phyloP scores from a whole-genome alignment of 2,797 vertebrate species.

The Danio jaintianensis region DNA sequence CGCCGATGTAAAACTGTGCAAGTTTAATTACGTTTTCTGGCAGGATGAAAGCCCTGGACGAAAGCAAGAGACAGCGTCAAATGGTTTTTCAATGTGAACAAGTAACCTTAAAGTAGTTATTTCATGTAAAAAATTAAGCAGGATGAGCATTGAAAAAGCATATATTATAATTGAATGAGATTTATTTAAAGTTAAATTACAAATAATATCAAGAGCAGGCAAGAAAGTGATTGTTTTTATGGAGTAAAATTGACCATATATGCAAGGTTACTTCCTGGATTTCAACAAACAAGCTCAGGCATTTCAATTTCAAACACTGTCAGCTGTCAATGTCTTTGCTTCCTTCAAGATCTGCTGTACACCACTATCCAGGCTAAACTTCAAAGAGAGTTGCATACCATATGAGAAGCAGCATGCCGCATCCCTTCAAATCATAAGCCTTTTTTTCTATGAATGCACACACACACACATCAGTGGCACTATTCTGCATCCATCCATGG shows the following conservation, averaged over 20 bases:
- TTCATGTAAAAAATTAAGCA: neutral
- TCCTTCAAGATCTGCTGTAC: no score
- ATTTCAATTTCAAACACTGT: no score
- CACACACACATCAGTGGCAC: no score
- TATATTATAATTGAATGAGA: neutral
- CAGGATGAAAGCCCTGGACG: neutral
- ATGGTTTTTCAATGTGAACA: conserved; percentile 8
- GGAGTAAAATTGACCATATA: neutral
- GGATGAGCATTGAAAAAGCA: neutral
- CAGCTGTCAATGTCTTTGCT: no score
- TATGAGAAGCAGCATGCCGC: no score
- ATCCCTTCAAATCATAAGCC: no score
- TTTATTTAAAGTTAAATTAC: neutral
- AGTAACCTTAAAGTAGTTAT: neutral
- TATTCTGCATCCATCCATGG: no score
- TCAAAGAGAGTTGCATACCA: no score
- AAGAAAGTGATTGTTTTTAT: neutral
- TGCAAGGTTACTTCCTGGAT: no score
- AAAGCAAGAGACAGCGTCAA: conserved; percentile 37
- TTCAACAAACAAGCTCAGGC: no score
- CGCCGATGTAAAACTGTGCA: conserved; percentile 58
- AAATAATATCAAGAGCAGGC: neutral
- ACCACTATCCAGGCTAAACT: no score
- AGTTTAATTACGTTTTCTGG: conserved; percentile 57
- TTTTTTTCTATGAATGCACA: no score